Evolutionary conservation across 2,888 invertebrate genomes (phyloP).

Genomic region (Ophion ventricosus): DNA sequence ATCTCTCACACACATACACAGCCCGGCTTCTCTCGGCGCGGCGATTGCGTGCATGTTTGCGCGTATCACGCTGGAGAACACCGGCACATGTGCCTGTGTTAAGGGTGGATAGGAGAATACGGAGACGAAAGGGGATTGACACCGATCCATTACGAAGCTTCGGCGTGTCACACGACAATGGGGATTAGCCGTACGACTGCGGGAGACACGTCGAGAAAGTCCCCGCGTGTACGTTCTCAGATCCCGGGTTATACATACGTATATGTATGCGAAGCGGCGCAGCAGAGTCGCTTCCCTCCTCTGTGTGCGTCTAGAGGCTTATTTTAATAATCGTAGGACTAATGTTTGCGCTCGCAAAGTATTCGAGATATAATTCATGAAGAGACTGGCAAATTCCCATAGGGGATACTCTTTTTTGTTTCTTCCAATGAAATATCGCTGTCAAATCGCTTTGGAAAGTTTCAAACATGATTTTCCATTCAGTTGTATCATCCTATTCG

Average conservation of each 20-base stretch:
- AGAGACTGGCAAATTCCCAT: conserved; percentile 23
- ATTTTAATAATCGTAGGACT: conserved; percentile 63
- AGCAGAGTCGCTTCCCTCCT: conserved; percentile 25
- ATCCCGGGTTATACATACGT: conserved; percentile 27
- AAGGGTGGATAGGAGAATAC: conserved; percentile 46
- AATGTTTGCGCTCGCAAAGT: conserved; percentile 49
- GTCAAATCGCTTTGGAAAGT: background rate
- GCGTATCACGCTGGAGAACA: conserved; percentile 58
- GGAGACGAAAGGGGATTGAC: conserved; percentile 73
- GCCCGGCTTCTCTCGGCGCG: conserved; percentile 62
- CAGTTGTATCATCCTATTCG: background rate
- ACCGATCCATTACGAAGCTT: conserved; percentile 81
- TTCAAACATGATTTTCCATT: background rate
- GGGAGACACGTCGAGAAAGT: conserved; percentile 71
- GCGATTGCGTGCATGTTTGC: conserved; percentile 67
- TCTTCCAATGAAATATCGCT: background rate
- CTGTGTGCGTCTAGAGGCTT: conserved; percentile 24
- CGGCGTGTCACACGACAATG: conserved; percentile 78
- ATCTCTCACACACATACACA: conserved; percentile 16
- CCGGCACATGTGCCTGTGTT: conserved; percentile 53
- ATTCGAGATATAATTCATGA: conserved; percentile 40
- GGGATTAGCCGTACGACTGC: conserved; percentile 77
- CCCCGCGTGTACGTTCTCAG: conserved; percentile 61
- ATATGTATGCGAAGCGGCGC: conserved; percentile 34
- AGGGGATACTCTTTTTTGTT: conserved; percentile 10